These are phyloP conservation scores for Tetraneura akinire DNA, from an alignment of 1,140 invertebrate genomes.

Conservation along the genomic window DNA sequence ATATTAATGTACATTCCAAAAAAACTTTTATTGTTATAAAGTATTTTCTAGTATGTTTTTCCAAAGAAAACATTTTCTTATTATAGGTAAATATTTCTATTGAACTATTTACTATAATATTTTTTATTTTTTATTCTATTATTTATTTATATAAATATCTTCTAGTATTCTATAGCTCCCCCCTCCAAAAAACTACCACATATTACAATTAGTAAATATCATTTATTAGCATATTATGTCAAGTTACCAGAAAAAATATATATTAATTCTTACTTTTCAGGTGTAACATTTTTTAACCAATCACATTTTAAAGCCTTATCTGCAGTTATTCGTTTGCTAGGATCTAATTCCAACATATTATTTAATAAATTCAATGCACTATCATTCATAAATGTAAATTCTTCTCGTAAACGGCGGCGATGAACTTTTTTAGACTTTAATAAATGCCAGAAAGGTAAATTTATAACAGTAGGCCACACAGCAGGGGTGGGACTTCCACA, in stretches of 20 bases:
- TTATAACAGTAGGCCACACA: conserved; percentile 97
- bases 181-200: too few species aligned
- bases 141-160: background rate
- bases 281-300: conserved; percentile 92
- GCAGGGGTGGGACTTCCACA: conserved; percentile 96
- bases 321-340: conserved; percentile 88
- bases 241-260: too few species aligned
- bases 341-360: conserved; percentile 95
- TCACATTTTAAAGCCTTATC: conserved; percentile 89
- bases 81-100: too few species aligned
- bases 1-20: too few species aligned
- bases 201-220: too few species aligned
- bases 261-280: conserved; percentile 78
- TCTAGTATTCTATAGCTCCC: too few species aligned
- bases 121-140: too few species aligned
- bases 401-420: conserved; percentile 84
- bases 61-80: too few species aligned
- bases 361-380: conserved; percentile 91
- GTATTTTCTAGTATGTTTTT: too few species aligned
- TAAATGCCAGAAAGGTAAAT: conserved; percentile 88
- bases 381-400: conserved; percentile 88
- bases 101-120: too few species aligned
- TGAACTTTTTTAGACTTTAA: conserved; percentile 91
- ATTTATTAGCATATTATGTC: too few species aligned
- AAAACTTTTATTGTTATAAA: too few species aligned